phyloP scores from a whole-genome alignment of 2,888 invertebrate species.

The Chalcis sispes region DNA sequence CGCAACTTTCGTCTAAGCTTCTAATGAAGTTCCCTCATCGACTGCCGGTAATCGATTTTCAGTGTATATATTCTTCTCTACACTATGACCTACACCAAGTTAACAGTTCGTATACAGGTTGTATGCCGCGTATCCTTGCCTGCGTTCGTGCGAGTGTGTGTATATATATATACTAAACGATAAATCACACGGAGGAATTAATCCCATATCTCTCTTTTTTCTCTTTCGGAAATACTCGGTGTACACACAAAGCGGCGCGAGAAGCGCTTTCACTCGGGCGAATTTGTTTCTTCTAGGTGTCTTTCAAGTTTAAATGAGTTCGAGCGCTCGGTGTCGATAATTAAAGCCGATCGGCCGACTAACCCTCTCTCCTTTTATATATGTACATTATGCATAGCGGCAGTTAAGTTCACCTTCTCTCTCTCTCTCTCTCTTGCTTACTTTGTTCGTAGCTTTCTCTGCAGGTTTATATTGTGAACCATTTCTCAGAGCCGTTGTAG shows the following conservation, averaged over 20 bases:
- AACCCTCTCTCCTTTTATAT: no score
- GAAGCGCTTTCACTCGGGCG: conserved; percentile 49
- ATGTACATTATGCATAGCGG: background rate
- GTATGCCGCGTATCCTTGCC: no score
- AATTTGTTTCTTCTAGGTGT: background rate
- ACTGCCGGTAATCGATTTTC: conserved; percentile 48
- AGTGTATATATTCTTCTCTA: background rate
- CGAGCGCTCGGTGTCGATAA: conserved; percentile 36
- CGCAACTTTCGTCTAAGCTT: conserved; percentile 9
- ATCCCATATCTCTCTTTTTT: conserved; percentile 8
- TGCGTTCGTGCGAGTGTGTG: no score
- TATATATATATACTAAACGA: background rate
- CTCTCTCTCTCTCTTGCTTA: background rate
- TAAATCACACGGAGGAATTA: conserved; percentile 33
- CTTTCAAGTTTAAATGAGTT: conserved; percentile 44
- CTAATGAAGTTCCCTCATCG: conserved; percentile 39
- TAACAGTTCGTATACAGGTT: background rate
- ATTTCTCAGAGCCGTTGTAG: conserved; percentile 11
- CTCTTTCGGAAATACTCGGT: background rate
- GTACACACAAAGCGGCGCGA: background rate
- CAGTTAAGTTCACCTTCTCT: background rate
- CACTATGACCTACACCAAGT: conserved; percentile 52
- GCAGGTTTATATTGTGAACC: background rate
- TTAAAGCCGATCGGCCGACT: conserved; percentile 46
- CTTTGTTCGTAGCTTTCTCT: conserved; percentile 39